phyloP scores from a whole-genome alignment of 1,140 invertebrate genomes.

The Solenopsis fugax region DNA sequence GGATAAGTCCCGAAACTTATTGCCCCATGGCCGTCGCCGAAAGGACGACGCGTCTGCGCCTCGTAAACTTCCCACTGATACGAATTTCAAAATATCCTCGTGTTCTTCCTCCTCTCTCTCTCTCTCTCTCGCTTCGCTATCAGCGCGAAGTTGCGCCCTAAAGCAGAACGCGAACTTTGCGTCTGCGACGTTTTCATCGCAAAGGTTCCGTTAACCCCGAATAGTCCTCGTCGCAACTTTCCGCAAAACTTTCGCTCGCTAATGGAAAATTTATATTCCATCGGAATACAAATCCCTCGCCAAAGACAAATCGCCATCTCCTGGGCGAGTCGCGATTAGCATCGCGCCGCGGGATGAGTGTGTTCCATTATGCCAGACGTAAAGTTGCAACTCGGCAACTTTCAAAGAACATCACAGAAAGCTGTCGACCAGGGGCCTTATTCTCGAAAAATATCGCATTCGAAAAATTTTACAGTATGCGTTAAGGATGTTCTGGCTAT shows the following conservation, averaged over 20 bases:
- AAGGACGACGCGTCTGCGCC: slow-evolving; percentile 47
- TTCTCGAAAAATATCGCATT: background rate
- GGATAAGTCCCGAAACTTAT: slow-evolving; percentile 49
- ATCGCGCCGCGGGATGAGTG: slow-evolving; percentile 2
- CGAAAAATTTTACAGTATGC: too few relatives aligned
- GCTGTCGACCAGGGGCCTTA: background rate
- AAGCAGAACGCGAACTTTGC: slow-evolving; percentile 63
- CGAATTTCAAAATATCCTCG: slow-evolving; percentile 54
- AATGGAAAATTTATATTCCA: slow-evolving; percentile 66
- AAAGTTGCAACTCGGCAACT: background rate
- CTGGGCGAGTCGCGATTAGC: slow-evolving; percentile 54
- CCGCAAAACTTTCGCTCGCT: slow-evolving; percentile 47
- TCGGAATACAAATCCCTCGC: slow-evolving; percentile 49
- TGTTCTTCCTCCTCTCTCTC: background rate
- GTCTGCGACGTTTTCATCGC: slow-evolving; percentile 59
- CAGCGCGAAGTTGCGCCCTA: slow-evolving; percentile 51
- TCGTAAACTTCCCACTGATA: slow-evolving; percentile 65
- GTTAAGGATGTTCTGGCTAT: too few relatives aligned
- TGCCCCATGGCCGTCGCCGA: background rate
- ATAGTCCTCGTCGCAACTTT: slow-evolving; percentile 60
- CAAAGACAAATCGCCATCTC: slow-evolving; percentile 46
- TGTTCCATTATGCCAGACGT: slow-evolving; percentile 37
- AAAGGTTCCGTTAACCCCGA: slow-evolving; percentile 62
- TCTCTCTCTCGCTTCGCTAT: background rate
- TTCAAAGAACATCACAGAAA: background rate